Conservation (phyloP, 2,888 invertebrate species). For the Drosophila nr. fundita region DNA sequence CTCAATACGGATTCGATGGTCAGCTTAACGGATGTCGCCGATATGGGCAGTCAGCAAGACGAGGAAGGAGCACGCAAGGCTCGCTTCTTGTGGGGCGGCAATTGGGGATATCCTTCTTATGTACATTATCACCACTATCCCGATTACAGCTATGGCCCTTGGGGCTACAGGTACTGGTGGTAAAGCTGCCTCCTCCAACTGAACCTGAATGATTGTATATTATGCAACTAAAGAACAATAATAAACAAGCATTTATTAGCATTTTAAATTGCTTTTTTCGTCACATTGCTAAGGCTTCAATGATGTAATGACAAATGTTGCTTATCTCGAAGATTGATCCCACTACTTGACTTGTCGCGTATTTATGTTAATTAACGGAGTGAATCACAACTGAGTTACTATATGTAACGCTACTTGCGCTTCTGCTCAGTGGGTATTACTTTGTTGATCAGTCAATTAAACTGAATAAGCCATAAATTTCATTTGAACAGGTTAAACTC, state of each 20-base stretch:
- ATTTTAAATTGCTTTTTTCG: not conserved
- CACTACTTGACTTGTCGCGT: not conserved
- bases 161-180: conserved; percentile 47
- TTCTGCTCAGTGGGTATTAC: not conserved
- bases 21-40: conserved; percentile 50
- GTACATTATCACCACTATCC: conserved; percentile 8
- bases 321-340: not conserved
- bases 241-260: not conserved
- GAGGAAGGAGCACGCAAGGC: conserved; percentile 39
- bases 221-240: not conserved
- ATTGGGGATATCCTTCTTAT: conserved; percentile 9
- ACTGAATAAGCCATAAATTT: conserved; percentile 1
- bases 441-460: not conserved
- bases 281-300: not conserved
- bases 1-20: conserved; percentile 1
- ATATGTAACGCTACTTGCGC: not conserved
- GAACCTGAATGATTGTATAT: not conserved
- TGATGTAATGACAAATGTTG: not conserved
- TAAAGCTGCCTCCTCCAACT: not conserved
- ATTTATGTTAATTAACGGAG: conserved; percentile 13
- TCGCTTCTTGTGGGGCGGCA: conserved; percentile 45
- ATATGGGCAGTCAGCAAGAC: conserved; percentile 54
- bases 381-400: conserved; percentile 11
- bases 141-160: conserved; percentile 21
- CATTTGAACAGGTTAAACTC: conserved; percentile 9